These are phyloP conservation scores for Ictidomys tridecemlineatus DNA, from an alignment of 2,113 vertebrate genomes.

Conservation along the genomic window DNA sequence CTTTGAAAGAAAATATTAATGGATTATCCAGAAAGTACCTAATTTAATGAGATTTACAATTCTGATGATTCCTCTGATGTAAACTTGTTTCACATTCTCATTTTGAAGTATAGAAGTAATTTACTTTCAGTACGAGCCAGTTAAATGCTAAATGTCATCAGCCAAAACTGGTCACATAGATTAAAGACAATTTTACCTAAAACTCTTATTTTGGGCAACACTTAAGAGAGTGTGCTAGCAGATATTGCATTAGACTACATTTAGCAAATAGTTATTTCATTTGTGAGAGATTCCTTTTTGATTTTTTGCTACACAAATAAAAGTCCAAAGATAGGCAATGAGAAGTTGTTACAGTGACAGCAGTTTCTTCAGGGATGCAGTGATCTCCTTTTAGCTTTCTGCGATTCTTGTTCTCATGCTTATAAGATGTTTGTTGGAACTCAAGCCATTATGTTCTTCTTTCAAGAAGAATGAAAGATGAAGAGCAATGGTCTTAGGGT, in stretches of 20 bases:
- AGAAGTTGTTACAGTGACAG: not conserved
- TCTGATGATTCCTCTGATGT: not conserved
- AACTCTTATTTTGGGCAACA: not conserved
- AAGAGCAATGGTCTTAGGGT: not conserved
- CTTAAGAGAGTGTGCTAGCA: not conserved
- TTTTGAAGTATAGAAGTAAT: not conserved
- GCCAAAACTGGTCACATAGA: not conserved
- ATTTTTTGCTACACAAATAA: not conserved
- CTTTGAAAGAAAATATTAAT: conserved; percentile 10
- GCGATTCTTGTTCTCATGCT: not conserved
- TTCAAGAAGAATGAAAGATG: not conserved
- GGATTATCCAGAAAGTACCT: not conserved
- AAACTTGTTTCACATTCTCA: not conserved
- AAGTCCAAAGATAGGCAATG: not conserved
- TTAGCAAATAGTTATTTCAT: not conserved
- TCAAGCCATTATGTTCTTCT: not conserved
- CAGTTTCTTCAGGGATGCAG: not conserved
- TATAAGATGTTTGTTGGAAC: not conserved
- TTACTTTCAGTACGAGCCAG: not conserved
- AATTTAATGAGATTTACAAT: not conserved
- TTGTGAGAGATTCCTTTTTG: not conserved
- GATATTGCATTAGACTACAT: not conserved
- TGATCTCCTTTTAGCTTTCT: not conserved
- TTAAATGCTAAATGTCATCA: not conserved
- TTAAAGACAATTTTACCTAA: conserved; percentile 14